phyloP scores from a whole-genome alignment of 2,113 vertebrate genomes.

The Dicrurus megarhynchus region DNA sequence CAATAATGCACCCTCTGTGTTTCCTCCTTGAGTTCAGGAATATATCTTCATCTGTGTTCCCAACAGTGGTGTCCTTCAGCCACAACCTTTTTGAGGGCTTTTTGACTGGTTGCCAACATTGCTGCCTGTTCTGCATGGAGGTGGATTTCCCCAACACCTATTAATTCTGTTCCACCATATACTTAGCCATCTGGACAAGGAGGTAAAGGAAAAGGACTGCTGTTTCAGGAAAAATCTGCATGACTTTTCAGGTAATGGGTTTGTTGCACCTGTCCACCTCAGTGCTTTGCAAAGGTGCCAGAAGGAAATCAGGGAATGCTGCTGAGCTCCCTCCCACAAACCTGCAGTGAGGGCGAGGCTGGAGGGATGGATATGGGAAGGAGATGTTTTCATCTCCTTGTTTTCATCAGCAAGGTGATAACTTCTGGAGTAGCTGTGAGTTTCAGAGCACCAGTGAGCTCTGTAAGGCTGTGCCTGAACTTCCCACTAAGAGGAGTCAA shows the following conservation, averaged over 20 bases:
- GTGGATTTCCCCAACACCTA: constrained; percentile 28
- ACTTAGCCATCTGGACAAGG: constrained; percentile 70
- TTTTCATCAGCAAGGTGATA: background rate
- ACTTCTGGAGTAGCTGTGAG: background rate
- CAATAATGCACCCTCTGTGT: constrained; percentile 46
- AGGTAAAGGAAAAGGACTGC: background rate
- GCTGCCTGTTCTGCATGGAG: constrained; percentile 2
- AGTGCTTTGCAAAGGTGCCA: background rate
- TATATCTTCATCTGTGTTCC: constrained; percentile 11
- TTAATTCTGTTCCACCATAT: constrained; percentile 41
- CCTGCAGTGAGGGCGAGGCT: background rate
- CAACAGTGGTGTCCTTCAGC: constrained; percentile 46
- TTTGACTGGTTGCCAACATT: constrained; percentile 5
- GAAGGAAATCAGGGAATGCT: background rate
- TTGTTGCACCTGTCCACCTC: background rate
- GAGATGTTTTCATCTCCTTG: too few relatives aligned
- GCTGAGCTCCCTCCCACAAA: background rate
- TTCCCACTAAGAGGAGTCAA: rapidly evolving
- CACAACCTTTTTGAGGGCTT: constrained; percentile 27
- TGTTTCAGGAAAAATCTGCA: background rate
- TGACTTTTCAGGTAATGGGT: background rate
- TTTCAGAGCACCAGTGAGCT: background rate
- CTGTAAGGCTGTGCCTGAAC: background rate
- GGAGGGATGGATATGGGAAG: background rate
- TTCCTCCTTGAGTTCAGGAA: constrained; percentile 47